These are phyloP conservation scores for Sebastes nivosus DNA, from an alignment of 2,797 vertebrate genomes.

Conservation along the genomic window DNA sequence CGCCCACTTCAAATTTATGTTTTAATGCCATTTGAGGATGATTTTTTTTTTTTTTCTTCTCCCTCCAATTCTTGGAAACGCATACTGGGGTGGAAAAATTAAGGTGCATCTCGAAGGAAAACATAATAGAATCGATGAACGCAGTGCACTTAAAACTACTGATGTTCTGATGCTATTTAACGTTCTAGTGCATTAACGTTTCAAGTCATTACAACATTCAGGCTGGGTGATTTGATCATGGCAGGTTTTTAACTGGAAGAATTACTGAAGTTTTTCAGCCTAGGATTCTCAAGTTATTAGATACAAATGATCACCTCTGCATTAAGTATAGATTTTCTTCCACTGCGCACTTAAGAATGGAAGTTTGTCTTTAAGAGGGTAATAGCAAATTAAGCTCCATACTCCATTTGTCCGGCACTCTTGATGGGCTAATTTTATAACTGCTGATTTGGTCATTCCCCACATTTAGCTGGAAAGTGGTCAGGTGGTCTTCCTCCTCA, in stretches of 20 bases:
- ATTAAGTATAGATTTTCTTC: conserved; percentile 91
- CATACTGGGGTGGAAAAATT: conserved; percentile 85
- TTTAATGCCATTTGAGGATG: conserved; percentile 84
- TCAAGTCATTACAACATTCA: conserved; percentile 87
- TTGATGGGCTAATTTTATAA: conserved; percentile 91
- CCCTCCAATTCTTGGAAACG: conserved; percentile 80
- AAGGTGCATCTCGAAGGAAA: conserved; percentile 88
- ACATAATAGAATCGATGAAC: conserved; percentile 88
- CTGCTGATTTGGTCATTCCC: conserved; percentile 88
- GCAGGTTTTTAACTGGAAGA: conserved; percentile 89
- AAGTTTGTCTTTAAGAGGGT: conserved; percentile 91
- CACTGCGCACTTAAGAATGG: conserved; percentile 86
- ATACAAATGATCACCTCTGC: conserved; percentile 89
- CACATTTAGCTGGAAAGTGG: conserved; percentile 86
- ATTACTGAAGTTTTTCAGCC: conserved; percentile 88
- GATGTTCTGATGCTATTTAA: conserved; percentile 88
- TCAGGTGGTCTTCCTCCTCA: conserved; percentile 82
- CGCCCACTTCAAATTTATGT: conserved; percentile 83
- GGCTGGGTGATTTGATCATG: conserved; percentile 87
- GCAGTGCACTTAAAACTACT: conserved; percentile 87
- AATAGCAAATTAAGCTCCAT: conserved; percentile 91
- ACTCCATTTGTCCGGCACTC: conserved; percentile 88
- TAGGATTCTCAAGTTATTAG: conserved; percentile 88
- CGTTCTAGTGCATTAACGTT: conserved; percentile 90
- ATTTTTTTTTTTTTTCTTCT: conserved; percentile 35